These are phyloP conservation scores for Actenoides lindsayi DNA, from an alignment of 2,113 vertebrate species.

Conservation along the genomic window DNA sequence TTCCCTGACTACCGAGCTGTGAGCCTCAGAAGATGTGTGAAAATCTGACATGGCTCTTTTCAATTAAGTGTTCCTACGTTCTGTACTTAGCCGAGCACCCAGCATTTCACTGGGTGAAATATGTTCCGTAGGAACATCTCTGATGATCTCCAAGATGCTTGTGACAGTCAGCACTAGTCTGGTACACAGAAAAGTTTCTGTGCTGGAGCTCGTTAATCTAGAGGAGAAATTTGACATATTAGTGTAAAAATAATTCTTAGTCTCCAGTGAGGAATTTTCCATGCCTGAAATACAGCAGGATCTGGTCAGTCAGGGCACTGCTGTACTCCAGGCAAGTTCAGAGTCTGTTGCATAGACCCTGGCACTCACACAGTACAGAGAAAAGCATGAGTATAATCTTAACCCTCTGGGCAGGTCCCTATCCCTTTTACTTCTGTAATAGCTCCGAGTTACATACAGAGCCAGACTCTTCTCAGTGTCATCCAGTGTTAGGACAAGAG, in stretches of 20 bases:
- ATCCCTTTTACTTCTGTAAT: not conserved
- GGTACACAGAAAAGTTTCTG: not conserved
- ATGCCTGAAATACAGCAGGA: not conserved
- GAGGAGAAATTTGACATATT: not conserved
- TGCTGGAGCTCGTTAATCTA: not conserved
- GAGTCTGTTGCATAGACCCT: not conserved
- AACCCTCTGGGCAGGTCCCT: not conserved
- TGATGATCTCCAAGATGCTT: not conserved
- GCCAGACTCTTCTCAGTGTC: too few species aligned
- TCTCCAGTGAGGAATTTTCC: not conserved
- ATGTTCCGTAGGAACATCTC: accelerated
- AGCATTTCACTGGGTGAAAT: not conserved
- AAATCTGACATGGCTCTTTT: not conserved
- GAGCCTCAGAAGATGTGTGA: not conserved
- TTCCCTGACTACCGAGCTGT: not conserved
- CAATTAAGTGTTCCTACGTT: not conserved
- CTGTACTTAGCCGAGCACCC: not conserved
- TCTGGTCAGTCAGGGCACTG: not conserved
- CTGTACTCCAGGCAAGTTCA: not conserved
- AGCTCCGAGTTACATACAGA: not conserved
- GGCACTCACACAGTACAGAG: accelerated
- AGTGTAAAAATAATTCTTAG: not conserved
- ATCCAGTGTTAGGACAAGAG: too few species aligned
- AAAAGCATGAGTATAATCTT: not conserved
- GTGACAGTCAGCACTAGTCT: not conserved